Evolutionary conservation across 2,797 vertebrate species (phyloP).

Genomic region (Leptatherina wallacei): DNA sequence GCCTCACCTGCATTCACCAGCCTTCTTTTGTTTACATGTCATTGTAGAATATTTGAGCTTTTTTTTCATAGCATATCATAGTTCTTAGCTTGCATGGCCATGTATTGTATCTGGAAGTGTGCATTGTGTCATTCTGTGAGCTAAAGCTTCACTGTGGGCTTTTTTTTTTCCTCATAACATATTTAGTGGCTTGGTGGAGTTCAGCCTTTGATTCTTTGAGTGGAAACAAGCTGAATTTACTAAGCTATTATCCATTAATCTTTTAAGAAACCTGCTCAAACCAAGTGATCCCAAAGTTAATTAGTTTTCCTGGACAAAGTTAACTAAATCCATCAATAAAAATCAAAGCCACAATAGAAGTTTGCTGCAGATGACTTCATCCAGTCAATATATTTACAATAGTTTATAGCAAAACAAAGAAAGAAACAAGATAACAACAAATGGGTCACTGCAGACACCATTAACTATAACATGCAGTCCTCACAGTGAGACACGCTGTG

Average conservation of each 20-base stretch:
- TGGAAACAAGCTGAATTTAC: conserved; percentile 3
- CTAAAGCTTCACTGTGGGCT: conserved; percentile 17
- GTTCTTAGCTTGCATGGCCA: conserved; percentile 10
- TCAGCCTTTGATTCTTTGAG: background rate
- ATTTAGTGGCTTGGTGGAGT: background rate
- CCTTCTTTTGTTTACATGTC: conserved; percentile 29
- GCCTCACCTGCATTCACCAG: conserved; percentile 35
- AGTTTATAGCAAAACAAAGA: background rate
- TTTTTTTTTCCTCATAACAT: background rate
- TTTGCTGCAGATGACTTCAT: background rate
- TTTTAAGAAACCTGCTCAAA: conserved; percentile 3
- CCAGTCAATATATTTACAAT: background rate
- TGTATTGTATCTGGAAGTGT: conserved; percentile 31
- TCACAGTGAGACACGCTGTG: conserved; percentile 2
- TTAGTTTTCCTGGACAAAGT: conserved; percentile 10
- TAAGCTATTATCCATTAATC: background rate
- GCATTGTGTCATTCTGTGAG: conserved; percentile 31
- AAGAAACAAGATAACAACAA: too few species aligned
- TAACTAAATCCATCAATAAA: background rate
- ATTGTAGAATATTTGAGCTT: background rate
- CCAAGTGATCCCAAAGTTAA: background rate
- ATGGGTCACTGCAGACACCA: background rate
- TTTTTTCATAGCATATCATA: background rate
- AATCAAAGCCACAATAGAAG: background rate
- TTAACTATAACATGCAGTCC: conserved; percentile 11